Percentiles rank a stretch among this genome's conserved stretches.
Evolutionary conservation across 2,888 invertebrate species (phyloP).

Genomic region (Drosophila bunnanda): DNA sequence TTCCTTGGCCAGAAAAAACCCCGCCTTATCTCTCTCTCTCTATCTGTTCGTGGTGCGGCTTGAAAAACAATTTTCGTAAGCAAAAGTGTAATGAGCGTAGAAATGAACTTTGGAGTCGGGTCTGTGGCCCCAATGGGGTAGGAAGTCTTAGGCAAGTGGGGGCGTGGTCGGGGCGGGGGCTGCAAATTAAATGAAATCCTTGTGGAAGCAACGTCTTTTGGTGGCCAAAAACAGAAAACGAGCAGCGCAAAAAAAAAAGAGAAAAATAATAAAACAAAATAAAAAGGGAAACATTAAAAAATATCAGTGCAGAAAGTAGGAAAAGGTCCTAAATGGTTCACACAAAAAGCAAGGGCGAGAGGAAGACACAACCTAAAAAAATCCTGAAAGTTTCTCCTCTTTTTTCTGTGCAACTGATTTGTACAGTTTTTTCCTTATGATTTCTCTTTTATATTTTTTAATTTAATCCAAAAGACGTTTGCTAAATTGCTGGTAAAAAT

Average conservation of each 20-base stretch:
- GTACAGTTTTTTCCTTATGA: slow-evolving; percentile 71
- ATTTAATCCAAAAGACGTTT: slow-evolving; percentile 78
- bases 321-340: slow-evolving; percentile 76
- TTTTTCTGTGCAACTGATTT: slow-evolving; percentile 77
- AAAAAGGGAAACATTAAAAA: slow-evolving; percentile 77
- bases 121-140: slow-evolving; percentile 27
- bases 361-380: slow-evolving; percentile 27
- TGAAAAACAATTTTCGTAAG: slow-evolving; percentile 80
- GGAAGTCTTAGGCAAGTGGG: slow-evolving; percentile 31
- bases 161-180: slow-evolving; percentile 30
- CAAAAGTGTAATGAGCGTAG: slow-evolving; percentile 80
- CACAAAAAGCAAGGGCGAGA: slow-evolving; percentile 54
- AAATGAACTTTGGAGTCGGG: slow-evolving; percentile 75
- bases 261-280: slow-evolving; percentile 62
- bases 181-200: slow-evolving; percentile 77
- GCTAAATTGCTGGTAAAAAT: slow-evolving; percentile 77
- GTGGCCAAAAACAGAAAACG: slow-evolving; percentile 39
- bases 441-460: slow-evolving; percentile 78
- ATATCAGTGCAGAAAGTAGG: slow-evolving; percentile 72
- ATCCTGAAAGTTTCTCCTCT: slow-evolving; percentile 70
- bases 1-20: slow-evolving; percentile 10
- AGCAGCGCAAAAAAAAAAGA: slow-evolving; percentile 33
- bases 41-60: slow-evolving; percentile 76
- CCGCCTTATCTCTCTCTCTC: slow-evolving; percentile 67
- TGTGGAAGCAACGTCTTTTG: slow-evolving; percentile 55